These are phyloP conservation scores for Diabrotica undecimpunctata DNA, from an alignment of 1,140 invertebrate species.

Conservation along the genomic window DNA sequence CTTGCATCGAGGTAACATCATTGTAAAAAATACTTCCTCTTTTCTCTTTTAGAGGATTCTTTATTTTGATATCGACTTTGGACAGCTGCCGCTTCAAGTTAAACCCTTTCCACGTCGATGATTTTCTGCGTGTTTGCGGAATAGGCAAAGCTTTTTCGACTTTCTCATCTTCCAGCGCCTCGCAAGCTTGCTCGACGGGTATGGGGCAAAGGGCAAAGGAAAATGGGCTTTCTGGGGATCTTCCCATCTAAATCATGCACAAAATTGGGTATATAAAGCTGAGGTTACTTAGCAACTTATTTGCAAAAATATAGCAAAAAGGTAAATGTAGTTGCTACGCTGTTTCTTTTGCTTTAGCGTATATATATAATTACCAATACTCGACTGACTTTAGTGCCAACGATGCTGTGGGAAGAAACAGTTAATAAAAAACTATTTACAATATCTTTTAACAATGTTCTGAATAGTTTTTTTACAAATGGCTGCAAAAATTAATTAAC, in stretches of 20 bases:
- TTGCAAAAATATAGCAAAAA: conserved; percentile 12
- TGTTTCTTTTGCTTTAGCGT: background rate
- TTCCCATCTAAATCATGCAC: conserved; percentile 40
- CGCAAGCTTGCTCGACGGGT: conserved; percentile 44
- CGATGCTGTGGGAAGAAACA: background rate
- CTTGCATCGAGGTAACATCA: conserved; percentile 32
- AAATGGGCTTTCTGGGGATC: conserved; percentile 44
- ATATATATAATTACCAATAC: no score
- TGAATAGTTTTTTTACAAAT: no score
- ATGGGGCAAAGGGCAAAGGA: conserved; percentile 43
- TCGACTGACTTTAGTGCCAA: no score
- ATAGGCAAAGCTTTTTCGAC: conserved; percentile 35
- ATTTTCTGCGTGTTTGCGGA: conserved; percentile 51
- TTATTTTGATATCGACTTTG: conserved; percentile 75
- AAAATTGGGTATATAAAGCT: conserved; percentile 13
- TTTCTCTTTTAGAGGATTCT: conserved; percentile 51
- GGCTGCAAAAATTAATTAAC: no score
- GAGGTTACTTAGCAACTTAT: conserved; percentile 10
- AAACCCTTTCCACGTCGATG: conserved; percentile 65
- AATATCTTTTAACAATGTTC: no score
- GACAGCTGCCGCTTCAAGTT: conserved; percentile 78
- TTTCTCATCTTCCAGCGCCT: conserved; percentile 38
- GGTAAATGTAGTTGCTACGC: background rate
- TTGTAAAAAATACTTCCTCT: conserved; percentile 46
- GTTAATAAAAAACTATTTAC: no score